A percentile compares a stretch with the other conserved stretches of the same genome.
Evolutionary conservation across 2,113 vertebrate species (phyloP).

Genomic region (Paracanthobrama guichenoti): DNA sequence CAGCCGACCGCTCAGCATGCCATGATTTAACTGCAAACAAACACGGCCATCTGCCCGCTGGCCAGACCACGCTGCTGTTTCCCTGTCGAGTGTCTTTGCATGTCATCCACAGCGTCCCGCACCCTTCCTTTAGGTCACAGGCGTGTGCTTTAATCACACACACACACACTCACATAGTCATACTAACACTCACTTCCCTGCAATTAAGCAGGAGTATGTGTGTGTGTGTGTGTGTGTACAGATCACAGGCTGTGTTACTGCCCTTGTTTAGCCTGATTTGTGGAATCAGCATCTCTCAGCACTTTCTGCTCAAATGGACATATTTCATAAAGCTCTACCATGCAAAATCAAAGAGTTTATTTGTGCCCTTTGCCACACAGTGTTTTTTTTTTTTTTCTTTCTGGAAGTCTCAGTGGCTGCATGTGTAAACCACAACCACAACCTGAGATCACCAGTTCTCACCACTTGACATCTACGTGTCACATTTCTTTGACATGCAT

Average conservation of each 20-base stretch:
- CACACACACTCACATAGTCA: not conserved
- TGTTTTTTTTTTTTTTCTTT: not conserved
- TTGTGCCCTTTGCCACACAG: not conserved
- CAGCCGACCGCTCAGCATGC: not conserved
- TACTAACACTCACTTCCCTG: not conserved
- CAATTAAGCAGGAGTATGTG: not conserved
- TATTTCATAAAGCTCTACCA: not conserved
- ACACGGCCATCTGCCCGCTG: not conserved
- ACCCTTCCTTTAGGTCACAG: not conserved
- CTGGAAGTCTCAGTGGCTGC: not conserved
- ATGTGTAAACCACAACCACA: not conserved
- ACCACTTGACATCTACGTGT: not conserved
- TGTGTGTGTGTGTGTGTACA: not conserved
- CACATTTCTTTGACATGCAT: not conserved
- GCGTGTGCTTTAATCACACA: slow-evolving; percentile 2
- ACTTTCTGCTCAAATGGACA: slow-evolving; percentile 16
- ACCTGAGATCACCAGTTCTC: slow-evolving; percentile 2
- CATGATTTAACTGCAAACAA: not conserved
- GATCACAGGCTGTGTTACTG: not conserved
- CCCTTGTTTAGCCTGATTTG: not conserved
- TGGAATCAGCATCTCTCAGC: slow-evolving; percentile 17
- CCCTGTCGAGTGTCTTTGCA: not conserved
- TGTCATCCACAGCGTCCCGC: not conserved
- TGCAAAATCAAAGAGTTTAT: not conserved
- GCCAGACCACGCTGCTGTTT: not conserved